Percentiles rank a stretch among this genome's conserved stretches.
Conservation (phyloP, 2,888 invertebrate genomes). For the Lasioglossum calceatum region DNA sequence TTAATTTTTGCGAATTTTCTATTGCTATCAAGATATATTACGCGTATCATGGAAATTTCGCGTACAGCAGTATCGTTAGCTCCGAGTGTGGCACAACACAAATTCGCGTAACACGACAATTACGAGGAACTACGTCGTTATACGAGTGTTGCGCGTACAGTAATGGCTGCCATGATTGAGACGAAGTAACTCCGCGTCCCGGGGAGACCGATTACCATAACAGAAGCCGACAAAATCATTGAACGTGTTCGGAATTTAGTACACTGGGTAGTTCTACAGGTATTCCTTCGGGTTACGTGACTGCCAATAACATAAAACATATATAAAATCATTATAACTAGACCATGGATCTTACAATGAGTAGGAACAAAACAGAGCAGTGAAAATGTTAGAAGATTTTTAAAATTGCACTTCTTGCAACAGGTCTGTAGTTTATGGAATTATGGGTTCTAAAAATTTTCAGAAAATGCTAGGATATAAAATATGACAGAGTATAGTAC, state of each 20-base stretch:
- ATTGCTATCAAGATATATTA: not conserved
- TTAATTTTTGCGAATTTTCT: not conserved
- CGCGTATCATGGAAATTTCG: not conserved
- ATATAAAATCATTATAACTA: too few species aligned
- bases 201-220: constrained; percentile 1
- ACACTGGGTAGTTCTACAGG: not conserved
- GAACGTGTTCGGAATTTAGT: not conserved
- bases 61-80: not conserved
- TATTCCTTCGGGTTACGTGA: not conserved
- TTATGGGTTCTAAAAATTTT: too few species aligned
- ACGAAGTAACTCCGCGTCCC: constrained; percentile 6
- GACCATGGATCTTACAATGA: too few species aligned
- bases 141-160: not conserved
- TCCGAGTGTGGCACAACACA: not conserved
- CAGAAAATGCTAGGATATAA: too few species aligned
- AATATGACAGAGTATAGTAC: too few species aligned
- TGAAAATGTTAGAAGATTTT: too few species aligned
- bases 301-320: not conserved
- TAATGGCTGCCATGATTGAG: constrained; percentile 3
- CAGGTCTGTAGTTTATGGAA: too few species aligned
- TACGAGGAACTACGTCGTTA: not conserved
- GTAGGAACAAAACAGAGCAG: too few species aligned
- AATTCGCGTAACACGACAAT: not conserved
- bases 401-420: too few species aligned
- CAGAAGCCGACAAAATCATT: not conserved